A percentile compares a stretch with the other conserved stretches of the same genome.
Evolutionary conservation across 1,140 invertebrate species (phyloP).

Genomic region (Drosophila funebris): DNA sequence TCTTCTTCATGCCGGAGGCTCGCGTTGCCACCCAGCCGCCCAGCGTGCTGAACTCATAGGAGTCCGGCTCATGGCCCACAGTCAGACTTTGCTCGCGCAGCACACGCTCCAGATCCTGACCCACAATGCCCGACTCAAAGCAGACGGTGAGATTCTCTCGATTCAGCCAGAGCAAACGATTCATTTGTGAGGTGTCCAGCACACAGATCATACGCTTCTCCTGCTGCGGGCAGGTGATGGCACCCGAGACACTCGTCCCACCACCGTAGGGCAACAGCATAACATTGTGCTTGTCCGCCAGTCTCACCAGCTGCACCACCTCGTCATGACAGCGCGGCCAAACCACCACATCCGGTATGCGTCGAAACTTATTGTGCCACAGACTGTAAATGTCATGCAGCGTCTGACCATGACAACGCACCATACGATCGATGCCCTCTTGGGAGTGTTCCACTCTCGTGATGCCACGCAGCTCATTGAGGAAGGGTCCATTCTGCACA

Average conservation of each 20-base stretch:
- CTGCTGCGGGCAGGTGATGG: constrained; percentile 92
- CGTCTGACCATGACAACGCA: constrained; percentile 97
- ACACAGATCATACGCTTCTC: constrained; percentile 94
- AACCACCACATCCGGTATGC: constrained; percentile 96
- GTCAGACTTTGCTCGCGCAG: constrained; percentile 89
- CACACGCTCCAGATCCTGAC: constrained; percentile 95
- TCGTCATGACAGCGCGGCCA: constrained; percentile 95
- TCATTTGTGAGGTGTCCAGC: constrained; percentile 98
- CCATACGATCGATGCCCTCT: constrained; percentile 92
- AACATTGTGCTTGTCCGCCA: constrained; percentile 90
- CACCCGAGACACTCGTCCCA: constrained; percentile 97
- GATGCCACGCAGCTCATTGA: constrained; percentile 85
- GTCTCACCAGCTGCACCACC: constrained; percentile 91
- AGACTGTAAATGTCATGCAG: constrained; percentile 94
- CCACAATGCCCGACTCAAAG: constrained; percentile 96
- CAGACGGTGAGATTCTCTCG: constrained; percentile 93
- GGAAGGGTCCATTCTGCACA: constrained; percentile 85
- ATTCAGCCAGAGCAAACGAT: constrained; percentile 97
- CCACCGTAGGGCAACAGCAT: constrained; percentile 98
- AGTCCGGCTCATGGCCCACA: constrained; percentile 98
- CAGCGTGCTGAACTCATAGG: constrained; percentile 98
- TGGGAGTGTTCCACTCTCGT: constrained; percentile 89
- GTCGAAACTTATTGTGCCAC: constrained; percentile 88
- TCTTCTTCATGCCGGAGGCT: constrained; percentile 99
- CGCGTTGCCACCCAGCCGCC: constrained; percentile 99